These are phyloP conservation scores for Madoqua kirkii DNA, from an alignment of 2,113 vertebrate genomes.

Conservation along the genomic window DNA sequence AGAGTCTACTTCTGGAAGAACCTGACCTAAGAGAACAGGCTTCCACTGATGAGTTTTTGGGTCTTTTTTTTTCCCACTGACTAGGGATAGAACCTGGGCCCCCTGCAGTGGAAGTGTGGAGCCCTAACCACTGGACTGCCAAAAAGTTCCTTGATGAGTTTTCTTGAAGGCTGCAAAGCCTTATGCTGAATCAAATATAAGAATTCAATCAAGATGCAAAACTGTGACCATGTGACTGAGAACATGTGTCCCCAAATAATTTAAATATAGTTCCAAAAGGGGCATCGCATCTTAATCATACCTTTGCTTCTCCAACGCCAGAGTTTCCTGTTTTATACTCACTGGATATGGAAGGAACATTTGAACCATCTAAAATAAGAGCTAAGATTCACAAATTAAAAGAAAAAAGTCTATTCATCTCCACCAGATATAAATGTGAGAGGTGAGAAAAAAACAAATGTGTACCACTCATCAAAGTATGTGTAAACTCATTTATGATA, in stretches of 20 bases:
- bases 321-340: background rate
- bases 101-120: background rate
- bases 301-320: background rate
- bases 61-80: background rate
- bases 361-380: conserved; percentile 31
- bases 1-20: background rate
- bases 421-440: background rate
- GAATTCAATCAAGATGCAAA: background rate
- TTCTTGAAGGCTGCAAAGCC: background rate
- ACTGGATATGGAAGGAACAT: background rate
- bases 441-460: background rate
- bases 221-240: background rate
- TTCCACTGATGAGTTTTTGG: background rate
- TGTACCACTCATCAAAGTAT: background rate
- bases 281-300: background rate
- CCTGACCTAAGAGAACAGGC: background rate
- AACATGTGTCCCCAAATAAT: background rate
- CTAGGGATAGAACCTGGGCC: background rate
- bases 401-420: background rate
- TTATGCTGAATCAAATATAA: background rate
- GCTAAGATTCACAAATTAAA: background rate
- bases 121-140: background rate
- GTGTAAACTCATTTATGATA: background rate
- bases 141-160: background rate
- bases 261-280: background rate